A percentile compares a stretch with the other conserved stretches of the same genome.
Conservation (phyloP, 2,888 invertebrate genomes). For the Cistogaster globosa region DNA sequence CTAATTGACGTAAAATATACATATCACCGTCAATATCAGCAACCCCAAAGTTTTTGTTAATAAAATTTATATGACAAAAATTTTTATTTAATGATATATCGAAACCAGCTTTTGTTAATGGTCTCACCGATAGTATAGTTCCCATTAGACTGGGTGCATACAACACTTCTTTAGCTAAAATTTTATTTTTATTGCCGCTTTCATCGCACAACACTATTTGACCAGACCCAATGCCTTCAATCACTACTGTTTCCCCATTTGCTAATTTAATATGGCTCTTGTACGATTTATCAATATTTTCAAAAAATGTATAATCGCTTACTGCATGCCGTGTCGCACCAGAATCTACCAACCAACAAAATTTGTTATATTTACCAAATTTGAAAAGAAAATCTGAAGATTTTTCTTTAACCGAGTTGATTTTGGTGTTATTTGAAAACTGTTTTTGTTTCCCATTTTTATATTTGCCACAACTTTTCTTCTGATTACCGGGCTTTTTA, state of each 20-base stretch:
- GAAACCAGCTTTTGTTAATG: constrained; percentile 35
- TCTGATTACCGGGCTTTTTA: constrained; percentile 28
- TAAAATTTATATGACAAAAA: constrained; percentile 49
- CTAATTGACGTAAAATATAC: constrained; percentile 36
- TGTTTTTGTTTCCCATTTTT: constrained; percentile 34
- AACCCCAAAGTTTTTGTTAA: constrained; percentile 37
- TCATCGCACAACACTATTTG: too few species aligned
- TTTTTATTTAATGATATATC: constrained; percentile 49
- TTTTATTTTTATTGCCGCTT: constrained; percentile 3
- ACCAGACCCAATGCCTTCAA: too few species aligned
- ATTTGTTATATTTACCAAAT: too few species aligned
- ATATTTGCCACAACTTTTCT: constrained; percentile 49
- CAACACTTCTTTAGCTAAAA: constrained; percentile 54
- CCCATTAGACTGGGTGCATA: constrained; percentile 62
- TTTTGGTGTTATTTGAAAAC: too few species aligned
- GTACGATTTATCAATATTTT: too few species aligned
- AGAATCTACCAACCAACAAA: too few species aligned
- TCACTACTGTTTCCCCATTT: too few species aligned
- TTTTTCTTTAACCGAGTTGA: too few species aligned
- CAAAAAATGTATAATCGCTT: too few species aligned
- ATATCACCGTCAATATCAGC: constrained; percentile 49
- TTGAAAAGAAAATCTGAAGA: too few species aligned
- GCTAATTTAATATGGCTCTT: too few species aligned
- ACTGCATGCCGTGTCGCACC: too few species aligned
- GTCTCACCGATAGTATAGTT: constrained; percentile 54